Evolutionary conservation across 2,888 invertebrate genomes (phyloP).

Genomic region (Patella caerulea): DNA sequence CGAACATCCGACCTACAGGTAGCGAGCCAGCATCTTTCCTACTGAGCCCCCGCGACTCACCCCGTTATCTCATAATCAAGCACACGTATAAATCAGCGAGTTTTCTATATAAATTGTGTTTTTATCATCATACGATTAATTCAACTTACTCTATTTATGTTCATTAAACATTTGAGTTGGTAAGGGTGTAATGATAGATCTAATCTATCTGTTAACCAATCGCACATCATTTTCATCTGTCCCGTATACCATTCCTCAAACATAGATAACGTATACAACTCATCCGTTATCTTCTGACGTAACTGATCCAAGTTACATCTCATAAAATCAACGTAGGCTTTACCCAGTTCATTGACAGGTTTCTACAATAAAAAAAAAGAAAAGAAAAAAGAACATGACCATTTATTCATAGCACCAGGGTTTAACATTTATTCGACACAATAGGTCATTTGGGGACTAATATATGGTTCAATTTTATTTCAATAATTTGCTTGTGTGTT

Average conservation of each 20-base stretch:
- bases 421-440: too few relatives aligned
- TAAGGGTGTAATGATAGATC: slow-evolving; percentile 95
- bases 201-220: slow-evolving; percentile 92
- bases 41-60: too few relatives aligned
- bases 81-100: too few relatives aligned
- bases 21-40: too few relatives aligned
- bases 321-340: slow-evolving; percentile 97
- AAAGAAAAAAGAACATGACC: neutral
- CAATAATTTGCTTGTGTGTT: too few relatives aligned
- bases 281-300: slow-evolving; percentile 93
- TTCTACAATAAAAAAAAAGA: slow-evolving; percentile 58
- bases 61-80: too few relatives aligned
- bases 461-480: too few relatives aligned
- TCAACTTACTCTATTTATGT: slow-evolving; percentile 86
- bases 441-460: too few relatives aligned
- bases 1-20: too few relatives aligned
- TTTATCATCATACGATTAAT: too few relatives aligned
- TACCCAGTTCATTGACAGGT: slow-evolving; percentile 91
- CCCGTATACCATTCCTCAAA: slow-evolving; percentile 95
- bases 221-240: slow-evolving; percentile 93
- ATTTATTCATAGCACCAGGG: too few relatives aligned
- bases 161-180: slow-evolving; percentile 95
- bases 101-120: too few relatives aligned
- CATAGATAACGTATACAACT: slow-evolving; percentile 85
- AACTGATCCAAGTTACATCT: slow-evolving; percentile 98